Evolutionary conservation across 37 sponge, comb jelly and placozoan species (phyloP), one percentile per base, ranked within the genome.

Genomic region (Spongilla lacustris): DNA sequence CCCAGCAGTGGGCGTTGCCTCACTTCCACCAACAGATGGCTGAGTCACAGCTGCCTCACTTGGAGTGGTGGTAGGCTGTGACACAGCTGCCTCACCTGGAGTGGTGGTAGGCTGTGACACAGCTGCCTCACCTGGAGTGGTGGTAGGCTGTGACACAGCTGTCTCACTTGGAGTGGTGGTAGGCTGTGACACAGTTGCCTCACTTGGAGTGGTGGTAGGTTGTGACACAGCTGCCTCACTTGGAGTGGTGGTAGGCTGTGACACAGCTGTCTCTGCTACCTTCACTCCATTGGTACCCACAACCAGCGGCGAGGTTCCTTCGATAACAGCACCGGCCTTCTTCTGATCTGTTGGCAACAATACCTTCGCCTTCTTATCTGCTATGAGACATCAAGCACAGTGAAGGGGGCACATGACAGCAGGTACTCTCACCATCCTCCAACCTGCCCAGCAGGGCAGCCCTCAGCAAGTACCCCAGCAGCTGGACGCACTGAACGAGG

Each of bases 351-450:
- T 4, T 69, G 35, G 22, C 28, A 6, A 3, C 6, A 73, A 11
- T 28, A 14, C 41, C 46, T 72, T 83, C 8, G 4, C 31, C 0
- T 26, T 36, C 22, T 46, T 46, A 31, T 83, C 29, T 10, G 41
- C 23, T 68, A 29, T 58, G 19, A 17, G 14, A 58, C 58, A 58
- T 14, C 0, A 17, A 14, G 58, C 58, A 58, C 58, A 58, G 21
- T 41, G 41, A 6, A 41, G 41, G 41, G 3, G 41, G n/a, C n/a
- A n/a, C n/a, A n/a, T n/a, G n/a, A n/a, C n/a, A n/a, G n/a, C n/a
- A n/a, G n/a, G n/a, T n/a, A n/a, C n/a, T n/a, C 72, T 4, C 49
- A 87, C 83, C 89, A 74, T 84, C 73, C 21, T 85, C 86, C n/a
- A 22, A 23, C 79, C 66, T 72, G 49, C 34, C 69, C 30, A 76